Conservation (phyloP, 2,113 vertebrate species). For the Lethenteron camtschaticum region DNA sequence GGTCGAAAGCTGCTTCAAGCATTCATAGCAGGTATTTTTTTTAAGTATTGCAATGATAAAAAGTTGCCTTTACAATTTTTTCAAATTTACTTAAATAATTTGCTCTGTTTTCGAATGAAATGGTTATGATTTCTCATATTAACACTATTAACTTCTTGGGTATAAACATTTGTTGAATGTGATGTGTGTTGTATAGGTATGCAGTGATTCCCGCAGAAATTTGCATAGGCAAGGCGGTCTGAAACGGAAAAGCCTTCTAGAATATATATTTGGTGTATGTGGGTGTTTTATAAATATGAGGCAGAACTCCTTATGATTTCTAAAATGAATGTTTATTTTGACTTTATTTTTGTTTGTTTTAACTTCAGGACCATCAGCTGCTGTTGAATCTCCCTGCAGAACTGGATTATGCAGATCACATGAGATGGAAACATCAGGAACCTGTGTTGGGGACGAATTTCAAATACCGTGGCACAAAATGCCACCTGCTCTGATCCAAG, state of each 20-base stretch:
- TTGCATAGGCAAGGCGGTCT: neutral
- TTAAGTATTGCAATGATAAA: neutral
- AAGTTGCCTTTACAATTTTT: no score
- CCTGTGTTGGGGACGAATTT: slow-evolving; percentile 2
- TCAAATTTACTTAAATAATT: neutral
- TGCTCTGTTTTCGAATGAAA: neutral
- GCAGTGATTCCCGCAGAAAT: neutral
- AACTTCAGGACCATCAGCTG: no score
- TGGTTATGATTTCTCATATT: neutral
- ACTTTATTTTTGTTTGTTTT: neutral
- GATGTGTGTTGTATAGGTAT: no score
- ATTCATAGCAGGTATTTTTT: slow-evolving; percentile 6
- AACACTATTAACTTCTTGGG: neutral
- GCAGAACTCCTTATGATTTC: neutral
- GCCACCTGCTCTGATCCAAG: no score
- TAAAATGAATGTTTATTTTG: neutral
- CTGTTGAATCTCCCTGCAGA: no score
- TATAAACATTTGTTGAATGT: neutral
- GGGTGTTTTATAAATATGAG: slow-evolving; percentile 4
- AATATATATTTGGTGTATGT: slow-evolving; percentile 7
- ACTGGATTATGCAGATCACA: no score
- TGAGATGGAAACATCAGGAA: no score
- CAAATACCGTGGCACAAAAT: neutral
- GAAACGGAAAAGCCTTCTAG: slow-evolving; percentile 4
- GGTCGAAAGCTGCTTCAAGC: neutral